A percentile compares a stretch with the other conserved stretches of the same genome.
These are phyloP conservation scores for Hydrophis major DNA, from an alignment of 2,797 vertebrate genomes.

Conservation along the genomic window DNA sequence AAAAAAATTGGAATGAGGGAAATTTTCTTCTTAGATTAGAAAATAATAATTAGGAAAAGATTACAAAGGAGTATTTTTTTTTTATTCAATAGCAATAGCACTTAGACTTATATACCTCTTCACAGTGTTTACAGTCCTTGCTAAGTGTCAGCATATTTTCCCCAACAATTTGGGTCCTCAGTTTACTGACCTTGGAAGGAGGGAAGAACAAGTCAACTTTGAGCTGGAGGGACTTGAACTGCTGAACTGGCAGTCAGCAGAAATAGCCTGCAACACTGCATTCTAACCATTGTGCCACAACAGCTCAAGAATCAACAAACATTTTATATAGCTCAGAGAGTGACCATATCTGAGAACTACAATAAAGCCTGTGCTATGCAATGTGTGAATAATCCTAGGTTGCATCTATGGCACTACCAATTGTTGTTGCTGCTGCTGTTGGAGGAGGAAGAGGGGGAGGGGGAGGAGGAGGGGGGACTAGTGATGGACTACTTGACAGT, in stretches of 20 bases:
- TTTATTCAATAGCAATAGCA: not conserved
- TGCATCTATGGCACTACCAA: not conserved
- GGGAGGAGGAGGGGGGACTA: too few species aligned
- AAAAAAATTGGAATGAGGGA: not conserved
- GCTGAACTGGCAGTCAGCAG: too few species aligned
- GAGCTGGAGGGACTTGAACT: too few species aligned
- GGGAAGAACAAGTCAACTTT: too few species aligned
- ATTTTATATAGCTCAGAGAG: not conserved
- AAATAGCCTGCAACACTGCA: too few species aligned
- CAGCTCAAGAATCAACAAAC: not conserved
- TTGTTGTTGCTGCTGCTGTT: not conserved
- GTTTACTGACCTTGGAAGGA: too few species aligned
- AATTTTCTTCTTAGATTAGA: constrained; percentile 30
- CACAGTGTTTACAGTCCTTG: too few species aligned
- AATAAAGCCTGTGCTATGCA: not conserved
- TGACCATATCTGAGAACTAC: not conserved
- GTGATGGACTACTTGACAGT: not conserved
- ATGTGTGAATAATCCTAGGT: not conserved
- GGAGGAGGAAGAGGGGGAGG: not conserved
- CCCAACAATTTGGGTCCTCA: too few species aligned
- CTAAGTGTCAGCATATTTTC: too few species aligned
- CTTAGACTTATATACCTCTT: too few species aligned
- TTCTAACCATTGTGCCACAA: too few species aligned
- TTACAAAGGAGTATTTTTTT: not conserved
- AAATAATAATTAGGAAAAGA: not conserved